Percentiles rank a stretch among this genome's conserved stretches.
Conservation (phyloP, 2,113 vertebrate genomes). For the Brevimyrus niger region DNA sequence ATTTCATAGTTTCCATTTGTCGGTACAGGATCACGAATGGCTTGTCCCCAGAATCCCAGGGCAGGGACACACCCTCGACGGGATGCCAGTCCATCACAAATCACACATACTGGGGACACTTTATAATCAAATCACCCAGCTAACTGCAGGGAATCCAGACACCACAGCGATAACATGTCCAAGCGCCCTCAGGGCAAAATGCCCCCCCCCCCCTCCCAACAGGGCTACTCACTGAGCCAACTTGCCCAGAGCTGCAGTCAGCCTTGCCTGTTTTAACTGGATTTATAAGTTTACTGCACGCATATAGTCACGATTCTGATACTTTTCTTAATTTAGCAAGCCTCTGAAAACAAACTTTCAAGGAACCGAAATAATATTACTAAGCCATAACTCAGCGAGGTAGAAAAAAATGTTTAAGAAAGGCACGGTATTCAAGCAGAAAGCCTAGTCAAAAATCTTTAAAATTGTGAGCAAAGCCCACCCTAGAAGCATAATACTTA, state of each 20-base stretch:
- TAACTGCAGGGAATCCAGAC: not conserved
- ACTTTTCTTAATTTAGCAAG: not conserved
- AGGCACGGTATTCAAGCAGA: not conserved
- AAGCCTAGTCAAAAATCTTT: not conserved
- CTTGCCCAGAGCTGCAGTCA: not conserved
- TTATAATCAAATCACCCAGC: not conserved
- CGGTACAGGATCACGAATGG: not conserved
- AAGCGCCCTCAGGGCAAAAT: not conserved
- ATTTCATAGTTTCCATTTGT: not conserved
- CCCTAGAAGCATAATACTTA: not conserved
- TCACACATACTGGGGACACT: not conserved
- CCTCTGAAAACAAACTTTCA: not conserved
- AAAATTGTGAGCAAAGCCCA: not conserved
- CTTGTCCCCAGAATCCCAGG: not conserved
- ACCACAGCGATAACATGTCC: not conserved
- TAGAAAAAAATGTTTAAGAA: not conserved
- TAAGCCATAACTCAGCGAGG: not conserved
- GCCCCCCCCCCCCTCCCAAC: not conserved
- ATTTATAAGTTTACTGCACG: not conserved
- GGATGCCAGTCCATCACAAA: not conserved
- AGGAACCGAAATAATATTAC: not conserved
- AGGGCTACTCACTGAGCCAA: not conserved
- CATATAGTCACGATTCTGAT: not conserved
- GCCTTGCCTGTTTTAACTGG: not conserved
- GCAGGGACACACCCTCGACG: not conserved